Base-by-base conservation (phyloP, 2,888 invertebrate genomes). In the Apodemia zela region DNA sequence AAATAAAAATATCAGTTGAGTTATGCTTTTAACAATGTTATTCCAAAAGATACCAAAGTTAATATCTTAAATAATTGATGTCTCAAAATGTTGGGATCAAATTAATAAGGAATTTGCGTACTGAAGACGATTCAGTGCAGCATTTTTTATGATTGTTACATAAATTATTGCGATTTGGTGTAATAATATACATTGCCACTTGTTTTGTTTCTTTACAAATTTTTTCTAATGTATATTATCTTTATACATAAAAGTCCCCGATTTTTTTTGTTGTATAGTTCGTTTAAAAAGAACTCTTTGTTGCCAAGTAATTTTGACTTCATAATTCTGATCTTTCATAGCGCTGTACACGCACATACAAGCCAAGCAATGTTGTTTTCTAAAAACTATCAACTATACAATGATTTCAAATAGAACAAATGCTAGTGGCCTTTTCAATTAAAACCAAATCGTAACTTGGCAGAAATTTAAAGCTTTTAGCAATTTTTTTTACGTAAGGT, bases 381-480 rank as follows among this genome's bases (percentile, higher is more conserved):
- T 42, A 42, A 15, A 42, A 42, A 15, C 42, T 42, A 42, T 42
- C 5, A 42, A 42, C 42, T 42, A 42, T 42, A 42, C 42, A 15
- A 42, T 42, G 15, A 42, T 42, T 42, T 42, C 13, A 42, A 42
- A 42, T 42, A 54, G 25, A 54, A 21, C 51, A 54, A 54, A 25
- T 6, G 49, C 21, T 21, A 21, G 25, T 15, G 21, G 25, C 54
- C 10, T 15, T 13, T 21, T 54, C 5, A 54, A 6, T 13, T 54
- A 54, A 54, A 25, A 25, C 21, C 51, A 54, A 54, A 54, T 33
- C 33, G 33, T 33, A 10, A 33, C 33, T 33, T 33, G 33, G 18
- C 15, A 25, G 21, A 54, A 54, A 25, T 54, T 54, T 54, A 54
- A 25, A 54, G 54, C 54, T 54, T 54, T 21, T 54, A 54, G 54